These are phyloP conservation scores for Atherix ibis DNA, from an alignment of 2,888 invertebrate species.

Conservation along the genomic window DNA sequence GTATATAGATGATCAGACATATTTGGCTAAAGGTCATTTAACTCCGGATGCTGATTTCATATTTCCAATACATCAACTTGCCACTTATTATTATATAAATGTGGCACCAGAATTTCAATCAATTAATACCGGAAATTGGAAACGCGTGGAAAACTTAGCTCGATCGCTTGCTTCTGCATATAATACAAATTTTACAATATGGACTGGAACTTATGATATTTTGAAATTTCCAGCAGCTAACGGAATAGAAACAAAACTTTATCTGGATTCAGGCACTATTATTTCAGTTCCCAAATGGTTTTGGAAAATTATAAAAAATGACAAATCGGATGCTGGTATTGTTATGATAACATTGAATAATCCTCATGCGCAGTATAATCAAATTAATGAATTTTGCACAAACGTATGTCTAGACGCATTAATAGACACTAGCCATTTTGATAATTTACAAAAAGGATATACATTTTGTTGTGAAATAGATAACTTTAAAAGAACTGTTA, in stretches of 20 bases:
- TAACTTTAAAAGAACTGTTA: conserved; percentile 6
- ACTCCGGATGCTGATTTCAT: conserved; percentile 38
- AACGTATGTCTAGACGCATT: conserved; percentile 15
- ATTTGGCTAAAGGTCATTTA: conserved; percentile 35
- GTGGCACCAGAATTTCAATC: conserved; percentile 36
- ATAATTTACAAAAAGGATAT: conserved; percentile 14
- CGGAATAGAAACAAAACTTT: conserved; percentile 22
- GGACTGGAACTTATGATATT: conserved; percentile 33
- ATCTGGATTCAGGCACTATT: conserved; percentile 20
- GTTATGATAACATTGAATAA: conserved; percentile 38
- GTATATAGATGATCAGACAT: conserved; percentile 24
- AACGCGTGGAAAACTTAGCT: conserved; percentile 31
- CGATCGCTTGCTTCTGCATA: conserved; percentile 26
- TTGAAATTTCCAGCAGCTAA: conserved; percentile 28
- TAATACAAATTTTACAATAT: conserved; percentile 26
- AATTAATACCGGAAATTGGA: conserved; percentile 38
- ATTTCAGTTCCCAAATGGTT: conserved; percentile 33
- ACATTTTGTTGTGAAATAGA: conserved; percentile 16
- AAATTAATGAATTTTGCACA: conserved; percentile 15
- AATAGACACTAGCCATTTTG: conserved; percentile 12
- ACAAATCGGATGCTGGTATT: conserved; percentile 27
- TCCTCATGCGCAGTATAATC: conserved; percentile 20
- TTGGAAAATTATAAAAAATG: conserved; percentile 34
- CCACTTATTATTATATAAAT: conserved; percentile 38
- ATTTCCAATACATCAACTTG: conserved; percentile 31